Evolutionary conservation across 2,113 vertebrate genomes (phyloP).

Genomic region (Otocyon megalotis): DNA sequence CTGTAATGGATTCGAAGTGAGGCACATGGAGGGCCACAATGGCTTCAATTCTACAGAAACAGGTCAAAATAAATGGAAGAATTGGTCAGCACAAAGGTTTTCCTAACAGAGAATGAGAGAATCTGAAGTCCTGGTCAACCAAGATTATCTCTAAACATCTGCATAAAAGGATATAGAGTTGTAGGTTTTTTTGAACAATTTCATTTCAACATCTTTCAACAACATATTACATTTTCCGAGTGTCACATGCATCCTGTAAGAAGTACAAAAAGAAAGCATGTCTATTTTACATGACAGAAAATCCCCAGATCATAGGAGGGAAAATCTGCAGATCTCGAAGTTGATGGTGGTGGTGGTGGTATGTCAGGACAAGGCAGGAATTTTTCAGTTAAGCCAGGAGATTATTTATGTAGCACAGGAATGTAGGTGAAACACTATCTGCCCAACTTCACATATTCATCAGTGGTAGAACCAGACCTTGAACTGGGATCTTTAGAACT

Average conservation of each 20-base stretch:
- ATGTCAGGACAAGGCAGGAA: not conserved
- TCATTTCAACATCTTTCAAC: not conserved
- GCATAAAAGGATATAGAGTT: not conserved
- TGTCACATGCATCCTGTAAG: not conserved
- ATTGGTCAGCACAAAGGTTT: slow-evolving; percentile 13
- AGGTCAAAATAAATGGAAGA: slow-evolving; percentile 30
- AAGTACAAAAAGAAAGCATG: not conserved
- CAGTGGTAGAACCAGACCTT: not conserved
- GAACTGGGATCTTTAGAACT: too few species aligned
- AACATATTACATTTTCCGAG: not conserved
- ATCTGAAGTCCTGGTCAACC: slow-evolving; percentile 31
- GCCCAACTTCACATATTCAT: not conserved
- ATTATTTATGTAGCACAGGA: not conserved
- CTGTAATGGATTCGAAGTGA: slow-evolving; percentile 28
- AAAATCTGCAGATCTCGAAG: accelerated
- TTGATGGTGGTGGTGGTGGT: not conserved
- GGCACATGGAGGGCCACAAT: not conserved
- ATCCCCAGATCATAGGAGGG: not conserved
- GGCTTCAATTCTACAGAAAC: not conserved
- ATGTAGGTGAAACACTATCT: not conserved
- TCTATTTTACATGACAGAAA: not conserved
- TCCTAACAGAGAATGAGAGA: not conserved
- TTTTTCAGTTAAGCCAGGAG: not conserved
- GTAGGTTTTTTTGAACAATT: not conserved
- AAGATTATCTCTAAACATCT: not conserved